Percentiles rank a stretch among this genome's conserved stretches.
phyloP scores from a whole-genome alignment of 2,113 vertebrate species.

The Trogon melanurus region DNA sequence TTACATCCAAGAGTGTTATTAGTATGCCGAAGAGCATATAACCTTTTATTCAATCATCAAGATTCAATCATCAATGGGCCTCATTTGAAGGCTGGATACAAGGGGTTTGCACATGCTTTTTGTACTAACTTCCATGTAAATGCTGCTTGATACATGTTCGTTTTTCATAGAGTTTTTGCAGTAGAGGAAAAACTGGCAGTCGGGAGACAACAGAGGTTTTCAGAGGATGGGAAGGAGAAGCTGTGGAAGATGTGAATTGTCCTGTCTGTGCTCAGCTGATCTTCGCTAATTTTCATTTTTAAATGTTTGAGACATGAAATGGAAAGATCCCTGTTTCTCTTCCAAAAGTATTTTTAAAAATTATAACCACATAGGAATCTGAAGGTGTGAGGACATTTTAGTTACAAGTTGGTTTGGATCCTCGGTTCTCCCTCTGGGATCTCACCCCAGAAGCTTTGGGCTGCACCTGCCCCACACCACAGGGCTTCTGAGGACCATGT shows the following conservation, averaged over 20 bases:
- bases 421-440: not conserved
- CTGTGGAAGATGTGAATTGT: not conserved
- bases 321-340: not conserved
- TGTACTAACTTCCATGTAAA: not conserved
- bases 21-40: not conserved
- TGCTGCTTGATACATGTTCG: not conserved
- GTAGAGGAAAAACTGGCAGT: not conserved
- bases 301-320: not conserved
- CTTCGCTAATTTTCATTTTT: not conserved
- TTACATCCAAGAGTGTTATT: not conserved
- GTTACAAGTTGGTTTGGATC: not conserved
- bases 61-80: too few species aligned
- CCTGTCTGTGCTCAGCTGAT: not conserved
- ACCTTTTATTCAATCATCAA: not conserved
- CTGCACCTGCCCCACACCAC: not conserved
- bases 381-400: not conserved
- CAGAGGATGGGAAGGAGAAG: not conserved
- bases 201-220: not conserved
- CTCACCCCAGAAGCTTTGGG: not conserved
- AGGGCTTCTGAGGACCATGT: rapidly evolving
- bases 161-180: not conserved
- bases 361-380: not conserved
- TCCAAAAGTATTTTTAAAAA: not conserved
- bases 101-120: not conserved
- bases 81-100: not conserved